Evolutionary conservation across 2,113 vertebrate genomes (phyloP).

Genomic region (Odobenus rosmarus): DNA sequence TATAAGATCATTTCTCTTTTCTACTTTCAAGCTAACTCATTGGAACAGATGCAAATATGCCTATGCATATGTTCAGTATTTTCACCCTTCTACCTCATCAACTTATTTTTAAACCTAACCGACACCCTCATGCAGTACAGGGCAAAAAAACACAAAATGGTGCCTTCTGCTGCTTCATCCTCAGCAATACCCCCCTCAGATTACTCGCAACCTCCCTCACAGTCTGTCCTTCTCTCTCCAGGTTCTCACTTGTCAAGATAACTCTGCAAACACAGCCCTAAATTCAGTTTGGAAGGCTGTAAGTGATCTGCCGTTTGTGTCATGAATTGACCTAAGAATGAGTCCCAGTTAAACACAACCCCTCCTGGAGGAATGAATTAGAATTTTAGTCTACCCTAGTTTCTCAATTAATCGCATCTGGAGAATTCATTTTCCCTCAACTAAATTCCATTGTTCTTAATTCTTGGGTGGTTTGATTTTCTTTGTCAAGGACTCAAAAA

Average conservation of each 20-base stretch:
- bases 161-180: background rate
- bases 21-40: background rate
- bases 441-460: background rate
- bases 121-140: background rate
- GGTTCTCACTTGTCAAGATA: background rate
- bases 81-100: background rate
- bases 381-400: background rate
- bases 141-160: background rate
- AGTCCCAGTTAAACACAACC: background rate
- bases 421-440: background rate
- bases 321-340: background rate
- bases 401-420: conserved; percentile 12
- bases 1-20: background rate
- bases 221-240: background rate
- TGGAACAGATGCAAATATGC: background rate
- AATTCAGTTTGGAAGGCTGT: background rate
- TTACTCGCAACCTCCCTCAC: no score
- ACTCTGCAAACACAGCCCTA: background rate
- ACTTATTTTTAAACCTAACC: background rate
- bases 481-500: conserved; percentile 4
- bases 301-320: background rate
- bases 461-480: background rate
- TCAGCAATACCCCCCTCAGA: background rate
- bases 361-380: background rate
- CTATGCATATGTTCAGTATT: background rate